Evolutionary conservation across 2,888 invertebrate species (phyloP).

Genomic region (Chrysolina oricalcia): DNA sequence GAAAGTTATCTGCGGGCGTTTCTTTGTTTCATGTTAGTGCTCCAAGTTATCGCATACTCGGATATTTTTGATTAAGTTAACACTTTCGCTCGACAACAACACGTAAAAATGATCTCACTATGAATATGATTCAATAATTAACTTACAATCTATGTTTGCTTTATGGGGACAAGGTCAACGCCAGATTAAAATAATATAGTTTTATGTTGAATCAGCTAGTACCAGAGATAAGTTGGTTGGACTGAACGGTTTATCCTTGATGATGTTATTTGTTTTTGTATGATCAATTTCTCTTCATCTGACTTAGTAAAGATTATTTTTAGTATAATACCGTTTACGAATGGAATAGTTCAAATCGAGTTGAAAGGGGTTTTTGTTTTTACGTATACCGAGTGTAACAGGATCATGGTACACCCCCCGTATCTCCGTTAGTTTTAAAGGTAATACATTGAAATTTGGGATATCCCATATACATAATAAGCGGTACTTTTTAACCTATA

Average conservation of each 20-base stretch:
- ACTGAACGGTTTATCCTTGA: not conserved
- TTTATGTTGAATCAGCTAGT: not conserved
- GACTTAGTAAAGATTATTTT: no score
- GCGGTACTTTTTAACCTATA: no score
- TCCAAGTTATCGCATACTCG: not conserved
- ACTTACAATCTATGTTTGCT: not conserved
- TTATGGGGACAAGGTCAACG: not conserved
- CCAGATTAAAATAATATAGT: not conserved
- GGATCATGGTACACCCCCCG: no score
- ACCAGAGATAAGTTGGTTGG: not conserved
- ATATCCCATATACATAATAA: no score
- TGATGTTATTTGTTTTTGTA: not conserved
- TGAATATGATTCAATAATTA: slow-evolving; percentile 9
- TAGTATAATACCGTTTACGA: no score
- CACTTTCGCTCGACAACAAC: not conserved
- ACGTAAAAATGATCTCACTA: slow-evolving; percentile 1
- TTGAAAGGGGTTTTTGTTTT: no score
- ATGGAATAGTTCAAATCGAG: no score
- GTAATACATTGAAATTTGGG: no score
- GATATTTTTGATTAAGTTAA: not conserved
- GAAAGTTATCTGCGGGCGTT: not conserved
- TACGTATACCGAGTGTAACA: no score
- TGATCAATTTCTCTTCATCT: no score
- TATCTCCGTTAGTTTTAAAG: no score
- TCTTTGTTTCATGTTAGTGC: not conserved